Percentiles rank a stretch among this genome's conserved stretches.
These are phyloP conservation scores for Sphenopsis melanotis DNA, from an alignment of 2,797 vertebrate species.

Conservation along the genomic window DNA sequence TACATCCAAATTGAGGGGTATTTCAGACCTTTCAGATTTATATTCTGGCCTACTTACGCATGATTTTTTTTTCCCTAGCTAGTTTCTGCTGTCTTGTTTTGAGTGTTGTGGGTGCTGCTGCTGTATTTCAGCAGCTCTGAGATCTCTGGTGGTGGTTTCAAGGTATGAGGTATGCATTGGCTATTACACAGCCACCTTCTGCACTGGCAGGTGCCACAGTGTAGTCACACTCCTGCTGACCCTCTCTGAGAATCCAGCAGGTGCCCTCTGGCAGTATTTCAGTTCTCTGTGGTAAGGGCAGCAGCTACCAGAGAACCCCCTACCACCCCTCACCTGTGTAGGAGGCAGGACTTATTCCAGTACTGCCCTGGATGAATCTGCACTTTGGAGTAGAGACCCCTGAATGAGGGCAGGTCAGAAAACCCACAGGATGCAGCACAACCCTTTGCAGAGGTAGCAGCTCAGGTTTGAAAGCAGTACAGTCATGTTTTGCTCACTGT, in stretches of 20 bases:
- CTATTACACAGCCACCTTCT: neutral
- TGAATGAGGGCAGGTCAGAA: fast-evolving
- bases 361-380: neutral
- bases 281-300: neutral
- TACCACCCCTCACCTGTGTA: neutral
- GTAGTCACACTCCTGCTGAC: neutral
- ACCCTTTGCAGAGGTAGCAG: neutral
- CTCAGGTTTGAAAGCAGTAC: neutral
- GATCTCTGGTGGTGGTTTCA: neutral
- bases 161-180: neutral
- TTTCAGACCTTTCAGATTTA: neutral
- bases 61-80: neutral
- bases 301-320: neutral
- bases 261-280: neutral
- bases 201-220: neutral
- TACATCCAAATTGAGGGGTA: neutral
- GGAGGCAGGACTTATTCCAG: neutral
- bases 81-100: neutral
- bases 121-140: neutral
- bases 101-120: neutral
- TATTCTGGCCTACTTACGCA: neutral
- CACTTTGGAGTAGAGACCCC: neutral
- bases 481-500: neutral
- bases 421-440: neutral
- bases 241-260: neutral